Evolutionary conservation across 2,113 vertebrate species (phyloP).

Genomic region (Galeopterus variegatus): DNA sequence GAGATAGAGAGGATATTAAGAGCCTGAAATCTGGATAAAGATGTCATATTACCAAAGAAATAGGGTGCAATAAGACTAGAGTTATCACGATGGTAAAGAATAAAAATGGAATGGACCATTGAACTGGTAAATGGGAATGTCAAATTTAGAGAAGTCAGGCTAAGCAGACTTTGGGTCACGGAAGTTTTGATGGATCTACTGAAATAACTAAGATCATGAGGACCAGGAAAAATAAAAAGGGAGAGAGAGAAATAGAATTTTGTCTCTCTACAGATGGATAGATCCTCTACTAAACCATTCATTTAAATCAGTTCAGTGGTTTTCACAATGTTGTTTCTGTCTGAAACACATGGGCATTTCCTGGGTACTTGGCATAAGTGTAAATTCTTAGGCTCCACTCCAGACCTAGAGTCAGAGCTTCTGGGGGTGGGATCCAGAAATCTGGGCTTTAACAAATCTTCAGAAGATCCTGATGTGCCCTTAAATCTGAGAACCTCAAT

Average conservation of each 20-base stretch:
- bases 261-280: background rate
- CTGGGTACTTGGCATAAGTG: background rate
- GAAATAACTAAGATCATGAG: background rate
- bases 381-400: no score
- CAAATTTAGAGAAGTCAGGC: background rate
- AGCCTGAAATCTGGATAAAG: background rate
- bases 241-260: background rate
- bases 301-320: background rate
- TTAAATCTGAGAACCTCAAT: background rate
- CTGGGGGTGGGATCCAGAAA: background rate
- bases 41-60: background rate
- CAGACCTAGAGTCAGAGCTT: background rate
- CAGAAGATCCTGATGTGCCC: background rate
- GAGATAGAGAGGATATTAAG: background rate
- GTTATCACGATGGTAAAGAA: background rate
- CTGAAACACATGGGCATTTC: rapidly evolving
- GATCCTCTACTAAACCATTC: rapidly evolving
- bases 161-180: background rate
- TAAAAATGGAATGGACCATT: background rate
- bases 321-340: background rate
- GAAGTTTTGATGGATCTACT: background rate
- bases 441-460: background rate
- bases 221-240: background rate
- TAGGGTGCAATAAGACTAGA: background rate
- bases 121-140: background rate